Evolutionary conservation across 2,888 invertebrate genomes (phyloP).

Genomic region (Crocallis elinguaria): DNA sequence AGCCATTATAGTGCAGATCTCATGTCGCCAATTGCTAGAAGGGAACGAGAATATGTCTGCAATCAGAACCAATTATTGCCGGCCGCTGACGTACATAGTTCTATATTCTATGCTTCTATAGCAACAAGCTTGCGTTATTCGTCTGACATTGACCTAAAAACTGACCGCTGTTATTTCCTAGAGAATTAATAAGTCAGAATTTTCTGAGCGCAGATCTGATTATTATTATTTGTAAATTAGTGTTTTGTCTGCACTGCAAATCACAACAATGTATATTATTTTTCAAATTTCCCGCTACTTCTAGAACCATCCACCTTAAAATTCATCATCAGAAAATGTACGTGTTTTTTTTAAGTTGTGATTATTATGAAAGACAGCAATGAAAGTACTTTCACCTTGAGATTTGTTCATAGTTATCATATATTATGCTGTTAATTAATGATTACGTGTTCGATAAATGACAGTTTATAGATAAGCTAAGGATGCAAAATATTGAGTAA

Average conservation of each 20-base stretch:
- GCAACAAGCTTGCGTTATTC: slow-evolving; percentile 22
- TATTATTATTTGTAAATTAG: neutral
- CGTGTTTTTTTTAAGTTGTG: too few relatives aligned
- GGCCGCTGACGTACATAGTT: slow-evolving; percentile 39
- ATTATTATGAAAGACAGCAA: too few relatives aligned
- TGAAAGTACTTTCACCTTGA: neutral
- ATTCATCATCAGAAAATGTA: too few relatives aligned
- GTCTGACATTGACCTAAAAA: slow-evolving; percentile 47
- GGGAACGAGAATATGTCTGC: slow-evolving; percentile 69
- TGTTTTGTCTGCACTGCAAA: too few relatives aligned
- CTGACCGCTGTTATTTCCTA: neutral
- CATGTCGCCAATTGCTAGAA: slow-evolving; percentile 62
- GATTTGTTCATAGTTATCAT: neutral
- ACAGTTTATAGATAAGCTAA: neutral
- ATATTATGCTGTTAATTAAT: neutral
- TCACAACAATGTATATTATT: too few relatives aligned
- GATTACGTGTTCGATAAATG: neutral
- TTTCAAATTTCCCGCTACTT: too few relatives aligned
- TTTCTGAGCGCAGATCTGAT: neutral
- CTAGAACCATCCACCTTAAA: too few relatives aligned
- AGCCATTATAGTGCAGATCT: slow-evolving; percentile 30
- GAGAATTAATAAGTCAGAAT: neutral
- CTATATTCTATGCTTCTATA: too few relatives aligned
- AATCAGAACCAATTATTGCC: slow-evolving; percentile 72
- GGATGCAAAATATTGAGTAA: neutral